These are phyloP conservation scores for Triplophysa rosa DNA, from an alignment of 2,113 vertebrate species.

Conservation along the genomic window DNA sequence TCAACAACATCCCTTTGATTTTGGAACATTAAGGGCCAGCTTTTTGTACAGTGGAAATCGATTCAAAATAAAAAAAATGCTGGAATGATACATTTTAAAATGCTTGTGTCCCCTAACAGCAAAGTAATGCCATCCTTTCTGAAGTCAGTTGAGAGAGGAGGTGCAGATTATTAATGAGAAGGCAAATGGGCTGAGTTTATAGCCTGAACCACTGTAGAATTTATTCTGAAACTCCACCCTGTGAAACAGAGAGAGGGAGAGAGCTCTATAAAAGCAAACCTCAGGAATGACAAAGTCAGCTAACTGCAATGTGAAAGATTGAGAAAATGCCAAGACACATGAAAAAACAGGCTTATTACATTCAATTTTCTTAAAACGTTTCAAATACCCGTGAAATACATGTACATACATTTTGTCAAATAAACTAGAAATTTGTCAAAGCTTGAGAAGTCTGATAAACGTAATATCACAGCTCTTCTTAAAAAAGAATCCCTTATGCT, in stretches of 20 bases:
- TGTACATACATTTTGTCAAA: too few species aligned
- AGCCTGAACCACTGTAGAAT: constrained; percentile 55
- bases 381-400: too few species aligned
- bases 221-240: constrained; percentile 61
- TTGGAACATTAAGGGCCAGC: background rate
- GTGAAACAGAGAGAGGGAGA: background rate
- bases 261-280: too few species aligned
- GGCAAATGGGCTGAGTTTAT: constrained; percentile 52
- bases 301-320: too few species aligned
- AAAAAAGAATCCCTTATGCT: too few species aligned
- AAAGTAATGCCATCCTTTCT: background rate
- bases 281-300: too few species aligned
- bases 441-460: too few species aligned
- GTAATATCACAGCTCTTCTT: too few species aligned
- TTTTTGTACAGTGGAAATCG: background rate
- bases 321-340: too few species aligned
- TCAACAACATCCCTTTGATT: background rate
- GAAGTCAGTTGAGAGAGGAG: constrained; percentile 32
- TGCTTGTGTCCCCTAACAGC: background rate
- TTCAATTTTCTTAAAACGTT: too few species aligned
- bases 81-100: background rate
- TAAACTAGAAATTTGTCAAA: too few species aligned
- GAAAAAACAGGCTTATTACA: too few species aligned
- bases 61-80: background rate
- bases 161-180: constrained; percentile 36